Evolutionary conservation across 2,888 invertebrate genomes (phyloP).

Genomic region (Amaurobius ferox): DNA sequence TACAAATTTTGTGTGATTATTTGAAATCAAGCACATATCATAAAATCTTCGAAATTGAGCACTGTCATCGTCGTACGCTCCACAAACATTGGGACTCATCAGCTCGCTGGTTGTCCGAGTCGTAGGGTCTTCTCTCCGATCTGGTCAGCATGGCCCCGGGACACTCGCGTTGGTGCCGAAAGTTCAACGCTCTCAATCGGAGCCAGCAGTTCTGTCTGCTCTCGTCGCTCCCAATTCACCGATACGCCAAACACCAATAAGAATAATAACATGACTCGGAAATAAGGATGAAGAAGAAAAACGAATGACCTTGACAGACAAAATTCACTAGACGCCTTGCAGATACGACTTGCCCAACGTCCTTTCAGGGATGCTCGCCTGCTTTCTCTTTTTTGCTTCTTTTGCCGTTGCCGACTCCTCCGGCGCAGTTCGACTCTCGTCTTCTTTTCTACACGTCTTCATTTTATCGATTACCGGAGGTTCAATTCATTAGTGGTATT

Average conservation of each 20-base stretch:
- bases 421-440: no score
- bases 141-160: conserved; percentile 9
- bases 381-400: neutral
- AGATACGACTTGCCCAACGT: conserved; percentile 14
- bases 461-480: no score
- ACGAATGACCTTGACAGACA: conserved; percentile 18
- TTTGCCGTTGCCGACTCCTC: neutral
- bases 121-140: neutral
- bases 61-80: no score
- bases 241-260: conserved; percentile 16
- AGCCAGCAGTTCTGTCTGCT: conserved; percentile 14
- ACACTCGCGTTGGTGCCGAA: conserved; percentile 16
- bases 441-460: no score
- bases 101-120: no score
- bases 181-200: conserved; percentile 3
- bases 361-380: neutral
- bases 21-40: no score
- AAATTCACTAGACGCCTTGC: conserved; percentile 8
- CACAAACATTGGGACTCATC: no score
- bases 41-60: no score
- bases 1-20: no score
- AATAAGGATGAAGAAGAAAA: conserved; percentile 5
- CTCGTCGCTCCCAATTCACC: conserved; percentile 13
- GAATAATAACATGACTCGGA: conserved; percentile 13
- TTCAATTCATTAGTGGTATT: no score